Conservation (phyloP, 2,797 vertebrate species). For the Spea hammondii region DNA sequence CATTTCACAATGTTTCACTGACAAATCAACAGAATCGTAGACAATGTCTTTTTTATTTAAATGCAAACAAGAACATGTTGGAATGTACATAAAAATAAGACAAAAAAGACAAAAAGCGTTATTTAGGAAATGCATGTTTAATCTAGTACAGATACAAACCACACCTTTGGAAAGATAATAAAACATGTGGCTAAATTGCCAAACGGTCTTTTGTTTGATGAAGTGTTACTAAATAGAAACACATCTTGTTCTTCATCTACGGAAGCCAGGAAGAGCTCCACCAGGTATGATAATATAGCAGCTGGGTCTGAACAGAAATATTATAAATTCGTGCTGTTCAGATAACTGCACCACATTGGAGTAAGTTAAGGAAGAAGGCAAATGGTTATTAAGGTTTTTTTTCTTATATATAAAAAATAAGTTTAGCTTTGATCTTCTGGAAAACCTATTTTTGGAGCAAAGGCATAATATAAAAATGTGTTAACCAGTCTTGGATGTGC, state of each 20-base stretch:
- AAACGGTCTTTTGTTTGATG: slow-evolving; percentile 19
- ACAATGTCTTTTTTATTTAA: too few relatives aligned
- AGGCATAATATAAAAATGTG: slow-evolving; percentile 45
- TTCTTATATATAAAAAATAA: not conserved
- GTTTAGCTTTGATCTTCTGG: slow-evolving; percentile 34
- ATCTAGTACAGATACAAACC: not conserved
- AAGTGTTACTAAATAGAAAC: slow-evolving; percentile 44
- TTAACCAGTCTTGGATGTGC: slow-evolving; percentile 39
- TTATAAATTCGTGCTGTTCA: not conserved
- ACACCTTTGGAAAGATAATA: not conserved
- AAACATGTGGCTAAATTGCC: slow-evolving; percentile 12
- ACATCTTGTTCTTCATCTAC: slow-evolving; percentile 25
- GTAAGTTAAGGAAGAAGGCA: not conserved
- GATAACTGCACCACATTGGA: not conserved
- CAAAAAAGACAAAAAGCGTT: too few relatives aligned
- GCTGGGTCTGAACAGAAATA: too few relatives aligned
- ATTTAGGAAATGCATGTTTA: too few relatives aligned
- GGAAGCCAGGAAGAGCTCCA: slow-evolving; percentile 12
- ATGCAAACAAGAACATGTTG: too few relatives aligned
- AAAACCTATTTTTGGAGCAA: slow-evolving; percentile 31
- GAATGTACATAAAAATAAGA: too few relatives aligned
- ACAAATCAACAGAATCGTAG: too few relatives aligned
- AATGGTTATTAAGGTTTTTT: not conserved
- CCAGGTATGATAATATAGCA: slow-evolving; percentile 15
- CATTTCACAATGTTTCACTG: too few relatives aligned